A percentile compares a stretch with the other conserved stretches of the same genome.
These are phyloP conservation scores for Gymnoscopelus microlampas DNA, from an alignment of 2,797 vertebrate species.

Conservation along the genomic window DNA sequence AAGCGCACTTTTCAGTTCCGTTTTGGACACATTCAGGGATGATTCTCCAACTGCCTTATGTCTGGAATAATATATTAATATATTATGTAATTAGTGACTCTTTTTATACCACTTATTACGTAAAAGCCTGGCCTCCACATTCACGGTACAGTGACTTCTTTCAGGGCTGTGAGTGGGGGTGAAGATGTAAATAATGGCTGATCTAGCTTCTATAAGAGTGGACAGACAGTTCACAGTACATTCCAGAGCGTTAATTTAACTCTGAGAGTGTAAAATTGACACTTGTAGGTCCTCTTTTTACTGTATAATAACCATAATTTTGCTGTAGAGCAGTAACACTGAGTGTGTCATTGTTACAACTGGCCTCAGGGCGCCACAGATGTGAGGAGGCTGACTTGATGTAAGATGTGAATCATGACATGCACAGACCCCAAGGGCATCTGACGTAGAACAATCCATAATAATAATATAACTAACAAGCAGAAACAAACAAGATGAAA, in stretches of 20 bases:
- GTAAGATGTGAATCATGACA: no score
- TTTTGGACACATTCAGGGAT: neutral
- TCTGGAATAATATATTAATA: no score
- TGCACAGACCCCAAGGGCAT: neutral
- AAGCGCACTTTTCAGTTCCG: neutral
- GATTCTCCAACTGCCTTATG: neutral
- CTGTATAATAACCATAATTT: neutral
- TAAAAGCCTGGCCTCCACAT: constrained; percentile 30
- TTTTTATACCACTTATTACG: constrained; percentile 35
- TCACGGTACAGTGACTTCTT: constrained; percentile 46
- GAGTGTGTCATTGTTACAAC: neutral
- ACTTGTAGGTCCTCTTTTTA: no score
- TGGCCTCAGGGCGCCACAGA: neutral
- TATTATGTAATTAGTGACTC: constrained; percentile 31
- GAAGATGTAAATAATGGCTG: constrained; percentile 45
- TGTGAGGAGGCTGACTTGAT: no score
- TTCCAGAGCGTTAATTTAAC: no score
- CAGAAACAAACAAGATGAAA: neutral
- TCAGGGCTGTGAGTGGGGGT: constrained; percentile 31
- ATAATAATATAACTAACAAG: neutral
- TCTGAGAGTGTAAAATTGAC: no score
- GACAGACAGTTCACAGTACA: constrained; percentile 1
- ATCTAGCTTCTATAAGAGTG: constrained; percentile 34
- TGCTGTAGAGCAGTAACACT: neutral
- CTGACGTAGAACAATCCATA: neutral